These are phyloP conservation scores for Sinosuthora webbiana DNA, from an alignment of 2,113 vertebrate species.

Conservation along the genomic window DNA sequence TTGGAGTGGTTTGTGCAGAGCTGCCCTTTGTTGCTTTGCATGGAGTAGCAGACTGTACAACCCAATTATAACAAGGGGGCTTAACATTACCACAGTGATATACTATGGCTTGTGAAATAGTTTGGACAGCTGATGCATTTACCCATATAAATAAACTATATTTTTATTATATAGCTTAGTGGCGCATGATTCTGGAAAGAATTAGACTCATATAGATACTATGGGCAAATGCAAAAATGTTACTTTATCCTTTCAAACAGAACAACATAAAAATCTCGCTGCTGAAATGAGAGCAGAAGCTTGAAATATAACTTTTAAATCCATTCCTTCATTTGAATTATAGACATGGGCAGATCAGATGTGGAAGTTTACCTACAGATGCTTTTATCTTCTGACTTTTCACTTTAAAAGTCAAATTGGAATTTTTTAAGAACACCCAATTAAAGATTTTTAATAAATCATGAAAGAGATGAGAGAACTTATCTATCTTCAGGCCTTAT, in stretches of 20 bases:
- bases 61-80: background rate
- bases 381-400: constrained; percentile 33
- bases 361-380: background rate
- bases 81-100: background rate
- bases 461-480: background rate
- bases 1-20: background rate
- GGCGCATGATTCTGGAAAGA: background rate
- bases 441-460: constrained; percentile 10
- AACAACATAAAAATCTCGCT: background rate
- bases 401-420: background rate
- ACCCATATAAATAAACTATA: background rate
- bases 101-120: background rate
- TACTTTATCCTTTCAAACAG: background rate
- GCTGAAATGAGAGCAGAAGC: background rate
- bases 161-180: background rate
- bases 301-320: background rate
- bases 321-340: background rate
- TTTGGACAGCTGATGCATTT: background rate
- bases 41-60: background rate
- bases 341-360: background rate
- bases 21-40: background rate
- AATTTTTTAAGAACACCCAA: background rate
- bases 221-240: background rate
- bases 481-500: background rate
- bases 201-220: background rate